phyloP scores from a whole-genome alignment of 2,113 vertebrate species.

The Aegithalos caudatus region DNA sequence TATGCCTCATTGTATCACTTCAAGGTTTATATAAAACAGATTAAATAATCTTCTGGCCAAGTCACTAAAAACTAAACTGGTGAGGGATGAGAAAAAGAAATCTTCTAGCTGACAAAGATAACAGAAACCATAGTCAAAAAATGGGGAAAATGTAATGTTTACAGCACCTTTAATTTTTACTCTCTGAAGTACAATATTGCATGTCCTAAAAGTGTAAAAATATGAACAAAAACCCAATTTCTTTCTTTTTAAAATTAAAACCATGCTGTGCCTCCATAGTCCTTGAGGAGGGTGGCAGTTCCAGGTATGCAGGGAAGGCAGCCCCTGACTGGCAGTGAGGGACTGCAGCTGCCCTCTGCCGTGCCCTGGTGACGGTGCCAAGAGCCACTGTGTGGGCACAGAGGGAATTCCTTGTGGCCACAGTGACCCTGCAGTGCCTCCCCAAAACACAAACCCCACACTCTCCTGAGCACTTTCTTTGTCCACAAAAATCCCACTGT shows the following conservation, averaged over 20 bases:
- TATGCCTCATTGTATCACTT: neutral
- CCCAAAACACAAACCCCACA: neutral
- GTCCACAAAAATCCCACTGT: neutral
- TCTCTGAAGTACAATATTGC: neutral
- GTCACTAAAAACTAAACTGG: neutral
- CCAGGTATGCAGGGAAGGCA: neutral
- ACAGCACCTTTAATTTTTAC: neutral
- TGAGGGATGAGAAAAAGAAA: neutral
- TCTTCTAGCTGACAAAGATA: neutral
- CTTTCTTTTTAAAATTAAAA: neutral
- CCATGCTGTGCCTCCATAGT: neutral
- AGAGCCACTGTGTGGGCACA: fast-evolving
- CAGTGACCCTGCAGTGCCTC: neutral
- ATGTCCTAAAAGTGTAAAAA: neutral
- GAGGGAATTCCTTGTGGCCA: neutral
- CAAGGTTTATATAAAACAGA: conserved; percentile 34
- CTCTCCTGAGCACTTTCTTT: too few species aligned
- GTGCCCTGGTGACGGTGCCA: neutral
- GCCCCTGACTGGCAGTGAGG: neutral
- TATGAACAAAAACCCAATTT: neutral
- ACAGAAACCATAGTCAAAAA: neutral
- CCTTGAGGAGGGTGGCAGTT: neutral
- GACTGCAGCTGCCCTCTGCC: neutral
- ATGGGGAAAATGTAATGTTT: neutral
- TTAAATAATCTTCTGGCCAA: conserved; percentile 19